These are phyloP conservation scores for Sturnus vulgaris DNA, from an alignment of 2,113 vertebrate genomes.

Conservation along the genomic window DNA sequence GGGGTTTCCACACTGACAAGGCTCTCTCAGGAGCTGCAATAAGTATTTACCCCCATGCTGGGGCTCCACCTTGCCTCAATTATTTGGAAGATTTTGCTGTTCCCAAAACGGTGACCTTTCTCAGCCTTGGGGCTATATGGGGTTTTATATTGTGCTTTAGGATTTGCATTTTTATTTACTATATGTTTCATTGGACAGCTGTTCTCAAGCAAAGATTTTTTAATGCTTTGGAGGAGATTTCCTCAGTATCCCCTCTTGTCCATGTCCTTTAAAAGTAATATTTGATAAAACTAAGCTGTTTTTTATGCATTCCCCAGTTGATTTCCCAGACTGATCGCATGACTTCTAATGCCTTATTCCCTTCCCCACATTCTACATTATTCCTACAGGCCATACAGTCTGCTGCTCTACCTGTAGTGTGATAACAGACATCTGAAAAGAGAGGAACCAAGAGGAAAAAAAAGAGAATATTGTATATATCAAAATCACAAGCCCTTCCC, in stretches of 20 bases:
- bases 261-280: neutral
- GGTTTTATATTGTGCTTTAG: neutral
- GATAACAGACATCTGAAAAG: neutral
- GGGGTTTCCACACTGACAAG: neutral
- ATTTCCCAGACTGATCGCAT: neutral
- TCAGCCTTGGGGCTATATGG: neutral
- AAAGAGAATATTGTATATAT: neutral
- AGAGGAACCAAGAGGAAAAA: neutral
- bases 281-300: neutral
- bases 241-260: neutral
- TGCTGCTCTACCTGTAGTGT: neutral
- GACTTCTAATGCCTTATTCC: neutral
- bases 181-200: neutral
- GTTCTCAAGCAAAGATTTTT: neutral
- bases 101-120: neutral
- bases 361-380: neutral
- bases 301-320: neutral
- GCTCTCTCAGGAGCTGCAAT: neutral
- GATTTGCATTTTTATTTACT: neutral
- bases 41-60: neutral
- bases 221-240: neutral
- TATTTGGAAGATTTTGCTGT: neutral
- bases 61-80: neutral
- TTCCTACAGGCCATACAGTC: neutral
- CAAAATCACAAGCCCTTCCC: neutral